Conservation (phyloP, 2,113 vertebrate genomes). For the Zapus hudsonius region DNA sequence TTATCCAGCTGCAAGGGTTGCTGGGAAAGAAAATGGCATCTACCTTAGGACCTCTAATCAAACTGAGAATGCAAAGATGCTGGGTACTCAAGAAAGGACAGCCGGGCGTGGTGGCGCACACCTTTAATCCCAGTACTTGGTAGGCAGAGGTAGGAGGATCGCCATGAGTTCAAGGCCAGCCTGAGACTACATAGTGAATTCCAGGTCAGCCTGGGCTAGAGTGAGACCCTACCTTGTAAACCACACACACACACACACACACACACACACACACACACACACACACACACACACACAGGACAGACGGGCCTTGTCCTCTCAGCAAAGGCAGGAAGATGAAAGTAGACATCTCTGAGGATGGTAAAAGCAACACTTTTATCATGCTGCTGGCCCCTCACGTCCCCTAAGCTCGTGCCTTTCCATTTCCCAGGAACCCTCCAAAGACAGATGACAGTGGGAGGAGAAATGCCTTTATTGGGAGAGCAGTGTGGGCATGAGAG, state of each 20-base stretch:
- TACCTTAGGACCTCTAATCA: not conserved
- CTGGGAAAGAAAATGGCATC: not conserved
- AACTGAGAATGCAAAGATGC: not conserved
- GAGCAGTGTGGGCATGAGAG: not conserved
- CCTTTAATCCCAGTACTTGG: too few species aligned
- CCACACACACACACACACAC: too few species aligned
- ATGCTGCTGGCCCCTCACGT: not conserved
- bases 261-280: not conserved
- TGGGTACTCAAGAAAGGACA: not conserved
- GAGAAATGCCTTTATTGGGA: conserved; percentile 57
- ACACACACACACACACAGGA: not conserved
- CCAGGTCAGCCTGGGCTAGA: too few species aligned
- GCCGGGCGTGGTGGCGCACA: too few species aligned
- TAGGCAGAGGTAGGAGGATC: too few species aligned
- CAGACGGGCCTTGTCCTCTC: too few species aligned
- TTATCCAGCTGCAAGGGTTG: not conserved
- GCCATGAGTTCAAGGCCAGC: too few species aligned
- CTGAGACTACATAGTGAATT: too few species aligned
- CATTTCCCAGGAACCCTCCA: not conserved
- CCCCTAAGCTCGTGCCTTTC: not conserved
- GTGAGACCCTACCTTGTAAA: too few species aligned
- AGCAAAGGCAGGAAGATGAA: not conserved
- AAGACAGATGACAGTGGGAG: not conserved
- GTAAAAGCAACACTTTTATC: conserved; percentile 19
- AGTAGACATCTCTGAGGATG: not conserved